phyloP scores from a whole-genome alignment of 2,113 vertebrate genomes.

The Chroicocephalus ridibundus region DNA sequence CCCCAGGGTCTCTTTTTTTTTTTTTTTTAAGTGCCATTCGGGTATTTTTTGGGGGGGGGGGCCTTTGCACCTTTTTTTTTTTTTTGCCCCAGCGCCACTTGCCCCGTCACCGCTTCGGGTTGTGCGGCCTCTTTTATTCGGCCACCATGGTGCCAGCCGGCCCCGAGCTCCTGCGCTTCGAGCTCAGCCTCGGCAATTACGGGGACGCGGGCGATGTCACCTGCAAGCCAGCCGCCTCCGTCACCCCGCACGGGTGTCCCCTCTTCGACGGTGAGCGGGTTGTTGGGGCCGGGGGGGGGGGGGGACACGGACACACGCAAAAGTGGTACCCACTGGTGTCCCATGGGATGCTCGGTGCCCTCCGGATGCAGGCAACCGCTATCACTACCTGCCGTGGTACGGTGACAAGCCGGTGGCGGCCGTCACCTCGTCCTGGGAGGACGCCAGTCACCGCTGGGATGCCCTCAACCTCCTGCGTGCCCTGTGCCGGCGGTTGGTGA shows the following conservation, averaged over 20 bases:
- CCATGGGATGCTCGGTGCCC: too few species aligned
- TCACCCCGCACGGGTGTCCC: conserved; percentile 52
- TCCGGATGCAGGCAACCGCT: conserved; percentile 56
- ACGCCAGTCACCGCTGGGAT: conserved; percentile 42
- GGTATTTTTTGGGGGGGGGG: too few species aligned
- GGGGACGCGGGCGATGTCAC: conserved; percentile 67
- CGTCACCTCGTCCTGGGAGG: conserved; percentile 71
- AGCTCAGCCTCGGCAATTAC: conserved; percentile 72
- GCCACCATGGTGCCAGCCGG: conserved; percentile 67
- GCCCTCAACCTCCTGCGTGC: conserved; percentile 61
- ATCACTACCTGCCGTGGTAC: conserved; percentile 74
- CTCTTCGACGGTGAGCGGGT: conserved; percentile 58
- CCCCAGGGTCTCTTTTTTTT: accelerated
- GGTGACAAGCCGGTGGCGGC: conserved; percentile 71
- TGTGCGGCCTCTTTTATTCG: conserved; percentile 73
- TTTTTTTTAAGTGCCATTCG: neutral
- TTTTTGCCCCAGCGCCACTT: neutral
- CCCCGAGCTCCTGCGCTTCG: conserved; percentile 67
- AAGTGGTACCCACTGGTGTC: too few species aligned
- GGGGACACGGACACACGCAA: too few species aligned
- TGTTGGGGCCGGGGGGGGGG: neutral
- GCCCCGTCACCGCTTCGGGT: conserved; percentile 51
- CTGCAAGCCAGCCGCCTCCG: conserved; percentile 63
- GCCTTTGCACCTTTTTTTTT: neutral
- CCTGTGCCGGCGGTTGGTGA: conserved; percentile 61